A percentile compares a stretch with the other conserved stretches of the same genome.
Evolutionary conservation across 2,888 invertebrate species (phyloP).

Genomic region (Drosophila percnosoma): DNA sequence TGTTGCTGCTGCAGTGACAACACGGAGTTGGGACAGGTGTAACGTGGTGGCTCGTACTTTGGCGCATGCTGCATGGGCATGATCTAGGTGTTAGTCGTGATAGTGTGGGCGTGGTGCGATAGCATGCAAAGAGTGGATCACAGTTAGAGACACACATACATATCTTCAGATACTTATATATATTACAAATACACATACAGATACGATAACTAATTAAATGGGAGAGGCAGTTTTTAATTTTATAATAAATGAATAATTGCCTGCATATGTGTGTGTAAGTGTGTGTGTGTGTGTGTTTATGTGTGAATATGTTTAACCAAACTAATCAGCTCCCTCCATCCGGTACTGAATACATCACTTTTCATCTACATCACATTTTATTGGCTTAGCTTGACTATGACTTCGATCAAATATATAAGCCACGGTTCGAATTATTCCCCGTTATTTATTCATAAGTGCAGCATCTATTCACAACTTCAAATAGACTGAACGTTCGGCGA

Average conservation of each 20-base stretch:
- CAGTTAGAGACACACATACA: conserved; percentile 63
- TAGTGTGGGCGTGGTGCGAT: conserved; percentile 39
- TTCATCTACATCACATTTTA: neutral
- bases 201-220: neutral
- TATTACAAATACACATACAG: neutral
- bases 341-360: neutral
- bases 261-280: neutral
- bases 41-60: conserved; percentile 85
- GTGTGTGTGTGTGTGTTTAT: neutral
- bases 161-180: conserved; percentile 41
- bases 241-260: conserved; percentile 1
- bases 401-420: neutral
- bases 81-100: conserved; percentile 74
- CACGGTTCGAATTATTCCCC: neutral
- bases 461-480: neutral
- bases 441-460: neutral
- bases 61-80: conserved; percentile 84
- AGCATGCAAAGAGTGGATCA: conserved; percentile 68
- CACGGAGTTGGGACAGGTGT: conserved; percentile 83
- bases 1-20: conserved; percentile 82
- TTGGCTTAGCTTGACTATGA: neutral
- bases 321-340: neutral
- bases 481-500: too few relatives aligned
- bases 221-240: neutral
- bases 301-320: neutral